Evolutionary conservation across 2,888 invertebrate genomes (phyloP).

Genomic region (Noctua comes): DNA sequence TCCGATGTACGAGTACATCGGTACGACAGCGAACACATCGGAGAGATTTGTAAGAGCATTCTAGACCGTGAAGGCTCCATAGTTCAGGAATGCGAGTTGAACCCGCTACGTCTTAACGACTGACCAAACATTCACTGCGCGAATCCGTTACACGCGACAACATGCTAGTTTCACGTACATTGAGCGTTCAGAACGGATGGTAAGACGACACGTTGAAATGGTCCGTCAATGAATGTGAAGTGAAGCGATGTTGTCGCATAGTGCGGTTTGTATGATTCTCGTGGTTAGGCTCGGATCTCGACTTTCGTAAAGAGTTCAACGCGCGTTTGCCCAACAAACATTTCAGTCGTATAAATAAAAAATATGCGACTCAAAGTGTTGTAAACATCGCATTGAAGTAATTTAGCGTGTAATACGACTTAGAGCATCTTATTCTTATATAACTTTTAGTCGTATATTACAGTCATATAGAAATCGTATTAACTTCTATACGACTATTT

Average conservation of each 20-base stretch:
- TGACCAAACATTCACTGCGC: slow-evolving; percentile 64
- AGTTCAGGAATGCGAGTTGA: slow-evolving; percentile 73
- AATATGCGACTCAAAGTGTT: too few species aligned
- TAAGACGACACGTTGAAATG: background rate
- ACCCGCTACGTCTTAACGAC: slow-evolving; percentile 64
- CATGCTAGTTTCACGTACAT: slow-evolving; percentile 51
- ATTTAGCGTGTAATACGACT: too few species aligned
- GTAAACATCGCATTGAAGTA: too few species aligned
- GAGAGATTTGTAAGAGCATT: slow-evolving; percentile 67
- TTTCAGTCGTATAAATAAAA: too few species aligned
- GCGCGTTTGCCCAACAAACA: too few species aligned
- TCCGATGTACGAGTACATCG: slow-evolving; percentile 6
- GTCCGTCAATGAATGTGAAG: slow-evolving; percentile 54
- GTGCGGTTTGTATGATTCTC: slow-evolving; percentile 40
- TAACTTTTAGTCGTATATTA: too few species aligned
- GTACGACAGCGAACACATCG: slow-evolving; percentile 17
- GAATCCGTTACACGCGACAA: slow-evolving; percentile 63
- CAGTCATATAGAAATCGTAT: too few species aligned
- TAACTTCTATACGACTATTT: too few species aligned
- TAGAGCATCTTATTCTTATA: too few species aligned
- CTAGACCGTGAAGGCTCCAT: slow-evolving; percentile 62
- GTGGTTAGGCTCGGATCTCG: slow-evolving; percentile 67
- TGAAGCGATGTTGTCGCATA: slow-evolving; percentile 16
- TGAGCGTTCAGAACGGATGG: slow-evolving; percentile 26
- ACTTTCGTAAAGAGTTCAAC: slow-evolving; percentile 87